These are phyloP conservation scores for Pampus argenteus DNA, from an alignment of 2,797 vertebrate genomes.

Conservation along the genomic window DNA sequence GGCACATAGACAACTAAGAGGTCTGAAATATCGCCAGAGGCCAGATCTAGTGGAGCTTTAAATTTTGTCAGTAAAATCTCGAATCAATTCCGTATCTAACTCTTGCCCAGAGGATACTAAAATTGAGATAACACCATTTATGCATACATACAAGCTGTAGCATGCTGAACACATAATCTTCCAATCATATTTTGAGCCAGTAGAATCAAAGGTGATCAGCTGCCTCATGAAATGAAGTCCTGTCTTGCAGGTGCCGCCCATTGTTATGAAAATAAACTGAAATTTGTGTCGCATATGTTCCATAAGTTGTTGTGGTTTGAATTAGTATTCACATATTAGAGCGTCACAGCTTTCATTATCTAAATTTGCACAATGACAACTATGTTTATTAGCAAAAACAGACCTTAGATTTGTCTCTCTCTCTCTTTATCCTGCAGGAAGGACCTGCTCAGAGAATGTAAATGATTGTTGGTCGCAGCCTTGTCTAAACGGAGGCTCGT, in stretches of 20 bases:
- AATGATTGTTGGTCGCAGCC: conserved; percentile 82
- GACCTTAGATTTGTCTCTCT: conserved; percentile 47
- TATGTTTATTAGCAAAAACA: conserved; percentile 12
- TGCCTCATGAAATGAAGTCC: conserved; percentile 40
- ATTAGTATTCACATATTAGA: conserved; percentile 12
- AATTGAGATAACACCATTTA: conserved; percentile 40
- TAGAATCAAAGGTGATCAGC: conserved; percentile 51
- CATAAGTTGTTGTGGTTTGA: conserved; percentile 1
- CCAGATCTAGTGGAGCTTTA: conserved; percentile 62
- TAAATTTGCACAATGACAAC: neutral
- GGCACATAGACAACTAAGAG: conserved; percentile 52
- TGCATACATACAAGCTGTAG: conserved; percentile 40
- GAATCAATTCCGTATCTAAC: conserved; percentile 65
- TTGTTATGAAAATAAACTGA: conserved; percentile 21
- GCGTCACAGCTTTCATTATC: conserved; percentile 1
- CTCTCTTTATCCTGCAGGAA: conserved; percentile 73
- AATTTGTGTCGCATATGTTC: conserved; percentile 23
- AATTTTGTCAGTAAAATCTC: conserved; percentile 69
- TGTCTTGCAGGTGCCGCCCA: conserved; percentile 26
- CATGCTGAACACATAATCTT: conserved; percentile 50
- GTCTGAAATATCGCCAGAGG: conserved; percentile 67
- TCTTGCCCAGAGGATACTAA: conserved; percentile 57
- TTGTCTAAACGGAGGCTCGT: conserved; percentile 86
- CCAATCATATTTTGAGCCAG: conserved; percentile 45
- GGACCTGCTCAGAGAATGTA: conserved; percentile 78